phyloP scores from a whole-genome alignment of 2,113 vertebrate genomes.

The Hucho hucho region DNA sequence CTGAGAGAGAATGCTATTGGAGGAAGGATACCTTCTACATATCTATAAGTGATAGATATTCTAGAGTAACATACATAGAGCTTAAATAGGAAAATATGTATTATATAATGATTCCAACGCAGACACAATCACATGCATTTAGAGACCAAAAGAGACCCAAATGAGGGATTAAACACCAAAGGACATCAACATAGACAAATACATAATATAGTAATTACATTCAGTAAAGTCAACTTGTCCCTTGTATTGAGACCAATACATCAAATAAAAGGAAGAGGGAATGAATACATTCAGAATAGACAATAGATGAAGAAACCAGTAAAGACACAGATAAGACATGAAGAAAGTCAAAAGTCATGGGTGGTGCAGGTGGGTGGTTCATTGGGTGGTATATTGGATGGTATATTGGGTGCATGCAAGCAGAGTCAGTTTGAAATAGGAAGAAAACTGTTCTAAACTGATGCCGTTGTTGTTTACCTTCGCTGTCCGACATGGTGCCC shows the following conservation, averaged over 20 bases:
- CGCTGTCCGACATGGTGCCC: conserved; percentile 96
- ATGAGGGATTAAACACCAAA: neutral
- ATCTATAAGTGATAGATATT: conserved; percentile 13
- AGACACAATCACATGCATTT: neutral
- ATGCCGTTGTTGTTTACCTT: conserved; percentile 84
- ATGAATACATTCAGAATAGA: conserved; percentile 13
- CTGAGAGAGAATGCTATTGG: conserved; percentile 16
- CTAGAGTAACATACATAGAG: conserved; percentile 11
- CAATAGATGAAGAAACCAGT: conserved; percentile 43
- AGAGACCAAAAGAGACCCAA: conserved; percentile 1
- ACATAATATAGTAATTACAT: conserved; percentile 25
- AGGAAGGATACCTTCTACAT: conserved; percentile 20
- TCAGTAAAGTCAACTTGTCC: conserved; percentile 17
- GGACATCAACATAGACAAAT: conserved; percentile 26
- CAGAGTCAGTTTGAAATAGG: conserved; percentile 26
- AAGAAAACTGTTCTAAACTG: conserved; percentile 7
- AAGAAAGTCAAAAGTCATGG: neutral
- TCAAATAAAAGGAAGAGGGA: neutral
- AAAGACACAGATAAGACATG: conserved; percentile 9
- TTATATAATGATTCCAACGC: conserved; percentile 21
- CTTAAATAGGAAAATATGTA: conserved; percentile 1
- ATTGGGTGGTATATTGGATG: neutral
- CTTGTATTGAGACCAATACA: conserved; percentile 73
- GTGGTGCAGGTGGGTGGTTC: neutral
- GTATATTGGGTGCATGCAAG: conserved; percentile 39